Evolutionary conservation across 1,140 invertebrate genomes (phyloP), one percentile per base, ranked within the genome.

Genomic region (Chymomyza costata): DNA sequence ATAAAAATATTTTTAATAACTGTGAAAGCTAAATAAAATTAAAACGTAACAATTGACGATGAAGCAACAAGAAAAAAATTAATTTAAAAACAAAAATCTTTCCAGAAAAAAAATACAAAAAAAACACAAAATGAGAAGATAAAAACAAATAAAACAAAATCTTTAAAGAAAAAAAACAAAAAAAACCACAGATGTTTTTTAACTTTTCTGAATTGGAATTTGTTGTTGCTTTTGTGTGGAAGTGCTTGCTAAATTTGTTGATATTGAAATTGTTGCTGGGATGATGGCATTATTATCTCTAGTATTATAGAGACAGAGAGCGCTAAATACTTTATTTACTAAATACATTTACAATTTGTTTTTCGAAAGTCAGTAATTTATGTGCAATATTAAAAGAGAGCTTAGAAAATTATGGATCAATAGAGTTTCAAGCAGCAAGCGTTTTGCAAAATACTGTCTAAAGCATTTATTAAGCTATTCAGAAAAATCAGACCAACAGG

Each of bases 21-120:
- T 85, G 80, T 85, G 83, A 85, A 85, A 85, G 82, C 80, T 84
- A 84, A 85, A 85, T 83, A 83, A 84, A 84, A 84, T 82, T 84
- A 84, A 80, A 65, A 57, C 60, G 60, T 65, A 65, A 78, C 66
- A 67, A 80, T 71, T 78, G 57, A 76, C 48, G 50, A 66, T 57
- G 54, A 65, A 47, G 61, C 61, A 67, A 57, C 50, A 67, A 57
- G 59, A 62, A 67, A 51, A 55, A 60, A 57, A 68, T 65, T n/a
- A 6, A 44, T 74, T 64, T 34, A 39, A 59, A 50, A 59, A 48
- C 55, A 50, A 58, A 56, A 54, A 70, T 57, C 56, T 82, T 82
- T 81, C 52, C 68, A 68, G 55, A 83, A 66, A 64, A 57, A 59
- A 65, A 44, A 62, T 48, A 39, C 28, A 44, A 30, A 28, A 21